These are phyloP conservation scores for Himantopus leucocephalus DNA, from an alignment of 2,113 vertebrate genomes.

Conservation along the genomic window DNA sequence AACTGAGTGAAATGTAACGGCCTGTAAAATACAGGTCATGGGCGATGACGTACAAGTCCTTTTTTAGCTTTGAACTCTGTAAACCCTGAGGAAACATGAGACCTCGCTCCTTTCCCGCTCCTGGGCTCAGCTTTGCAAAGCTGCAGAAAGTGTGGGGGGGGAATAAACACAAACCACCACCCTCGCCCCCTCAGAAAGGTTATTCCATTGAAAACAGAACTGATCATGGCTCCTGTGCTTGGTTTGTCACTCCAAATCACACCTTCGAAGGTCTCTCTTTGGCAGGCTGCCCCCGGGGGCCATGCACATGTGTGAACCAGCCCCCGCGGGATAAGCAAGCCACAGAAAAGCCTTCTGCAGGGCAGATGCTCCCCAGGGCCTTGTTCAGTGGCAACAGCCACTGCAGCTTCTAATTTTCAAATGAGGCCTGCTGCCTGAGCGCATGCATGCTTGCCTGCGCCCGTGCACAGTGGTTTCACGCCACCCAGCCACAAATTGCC, in stretches of 20 bases:
- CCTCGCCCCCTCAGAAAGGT: accelerated
- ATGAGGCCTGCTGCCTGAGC: accelerated
- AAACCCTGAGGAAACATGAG: neutral
- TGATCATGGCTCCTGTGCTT: accelerated
- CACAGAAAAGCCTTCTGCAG: neutral
- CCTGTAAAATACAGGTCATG: neutral
- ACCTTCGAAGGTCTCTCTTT: neutral
- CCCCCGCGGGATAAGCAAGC: neutral
- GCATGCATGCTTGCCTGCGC: neutral
- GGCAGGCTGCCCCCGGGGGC: neutral
- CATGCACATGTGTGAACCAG: accelerated
- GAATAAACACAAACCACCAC: neutral
- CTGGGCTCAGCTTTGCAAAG: neutral
- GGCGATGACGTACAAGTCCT: neutral
- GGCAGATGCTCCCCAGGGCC: neutral
- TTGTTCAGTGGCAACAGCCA: neutral
- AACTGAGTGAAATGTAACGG: neutral
- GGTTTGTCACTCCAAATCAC: neutral
- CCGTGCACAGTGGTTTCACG: accelerated
- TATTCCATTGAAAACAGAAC: neutral
- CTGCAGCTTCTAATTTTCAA: neutral
- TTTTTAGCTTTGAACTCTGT: neutral
- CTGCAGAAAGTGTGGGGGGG: accelerated
- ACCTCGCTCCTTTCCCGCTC: neutral
- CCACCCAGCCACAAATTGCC: neutral